These are phyloP conservation scores for Mesorhabditis belari DNA, from an alignment of 2,888 invertebrate genomes.

Conservation along the genomic window DNA sequence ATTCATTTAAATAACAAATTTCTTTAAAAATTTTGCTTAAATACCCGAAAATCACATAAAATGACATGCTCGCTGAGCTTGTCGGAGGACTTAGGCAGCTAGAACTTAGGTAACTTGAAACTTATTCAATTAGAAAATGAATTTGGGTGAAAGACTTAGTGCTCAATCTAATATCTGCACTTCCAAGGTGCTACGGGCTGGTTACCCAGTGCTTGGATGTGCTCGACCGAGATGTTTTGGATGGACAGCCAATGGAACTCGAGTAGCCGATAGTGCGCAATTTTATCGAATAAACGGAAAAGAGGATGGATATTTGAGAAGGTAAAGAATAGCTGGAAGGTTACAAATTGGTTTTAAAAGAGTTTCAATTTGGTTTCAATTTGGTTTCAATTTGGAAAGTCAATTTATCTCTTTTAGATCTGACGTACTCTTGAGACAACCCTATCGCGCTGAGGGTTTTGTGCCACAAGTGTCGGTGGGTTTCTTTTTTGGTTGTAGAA, in stretches of 20 bases:
- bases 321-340: not conserved
- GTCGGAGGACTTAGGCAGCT: no score
- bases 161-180: no score
- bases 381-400: not conserved
- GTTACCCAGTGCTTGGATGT: constrained; percentile 35
- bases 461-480: not conserved
- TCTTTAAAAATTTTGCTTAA: no score
- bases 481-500: not conserved
- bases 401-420: not conserved
- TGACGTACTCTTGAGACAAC: not conserved
- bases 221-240: constrained; percentile 37
- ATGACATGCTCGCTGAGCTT: no score
- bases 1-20: no score
- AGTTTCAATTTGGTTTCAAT: not conserved
- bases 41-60: no score
- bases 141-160: no score
- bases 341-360: not conserved
- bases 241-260: constrained; percentile 28
- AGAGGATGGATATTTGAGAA: constrained; percentile 25
- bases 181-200: constrained; percentile 34
- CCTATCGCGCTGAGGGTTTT: not conserved
- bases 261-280: constrained; percentile 32
- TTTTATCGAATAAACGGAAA: constrained; percentile 36
- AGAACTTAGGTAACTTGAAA: no score
- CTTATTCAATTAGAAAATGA: no score